Evolutionary conservation across 2,113 vertebrate genomes (phyloP), one percentile per base, ranked within the genome.

Genomic region (Xiphias gladius): DNA sequence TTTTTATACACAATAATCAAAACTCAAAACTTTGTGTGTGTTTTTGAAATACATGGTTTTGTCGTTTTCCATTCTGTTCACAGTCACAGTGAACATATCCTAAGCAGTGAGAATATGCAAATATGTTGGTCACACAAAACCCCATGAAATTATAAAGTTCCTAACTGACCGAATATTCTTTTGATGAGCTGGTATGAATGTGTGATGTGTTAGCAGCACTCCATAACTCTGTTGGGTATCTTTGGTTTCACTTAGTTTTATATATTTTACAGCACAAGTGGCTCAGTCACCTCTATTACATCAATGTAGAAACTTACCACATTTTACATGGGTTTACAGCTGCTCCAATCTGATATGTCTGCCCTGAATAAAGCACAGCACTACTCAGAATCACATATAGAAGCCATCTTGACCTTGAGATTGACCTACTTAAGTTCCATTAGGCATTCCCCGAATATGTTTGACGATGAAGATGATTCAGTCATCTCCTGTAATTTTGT

Each of bases 401-500:
- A 59, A 19, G 30, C 43, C 77, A 52, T 22, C 24, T 17, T 20
- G 41, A 32, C 59, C 54, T 22, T 54, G 13, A 20, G 24, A 66
- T n/a, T 17, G 52, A 71, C 8, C 32, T 26, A 52, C 32, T 28
- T 22, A 2, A 57, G 28, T n/a, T 46, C 50, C 46, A 5, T 57
- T 5, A 16, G 24, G 4, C 68, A 66, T 5, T 48, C 14, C 30
- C 30, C 72, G 55, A 16, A 62, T 35, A 10, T 71, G 10, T 30
- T 37, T 32, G 32, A 70, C 17, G 10, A 14, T 63, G 46, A 79
- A 57, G 48, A 28, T 20, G 14, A 69, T 65, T 35, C 17, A 62
- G 76, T 62, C 54, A 13, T 26, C 73, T 63, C 22, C 65, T 2
- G 46, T 74, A 8, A 48, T 30, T 75, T 14, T 76, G 54, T 86